These are phyloP conservation scores for Peromyscus leucopus DNA, from an alignment of 2,113 vertebrate genomes.

Conservation along the genomic window DNA sequence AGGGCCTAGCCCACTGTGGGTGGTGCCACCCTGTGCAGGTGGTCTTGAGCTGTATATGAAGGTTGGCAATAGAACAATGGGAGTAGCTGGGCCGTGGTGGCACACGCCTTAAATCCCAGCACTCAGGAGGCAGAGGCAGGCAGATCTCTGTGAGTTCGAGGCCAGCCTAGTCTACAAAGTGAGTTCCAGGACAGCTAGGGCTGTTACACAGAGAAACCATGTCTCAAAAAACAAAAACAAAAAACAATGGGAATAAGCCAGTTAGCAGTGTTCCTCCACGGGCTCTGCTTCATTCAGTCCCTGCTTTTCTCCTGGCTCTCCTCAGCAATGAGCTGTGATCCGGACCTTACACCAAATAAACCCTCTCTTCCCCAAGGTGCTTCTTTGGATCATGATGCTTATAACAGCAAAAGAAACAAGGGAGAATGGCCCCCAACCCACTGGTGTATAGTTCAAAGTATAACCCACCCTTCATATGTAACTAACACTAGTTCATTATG, in stretches of 20 bases:
- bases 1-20: neutral
- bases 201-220: too few relatives aligned
- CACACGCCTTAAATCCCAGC: too few relatives aligned
- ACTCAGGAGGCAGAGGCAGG: too few relatives aligned
- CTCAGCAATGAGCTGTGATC: neutral
- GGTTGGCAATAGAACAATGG: neutral
- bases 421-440: neutral
- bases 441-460: neutral
- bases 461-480: neutral
- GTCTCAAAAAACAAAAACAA: too few relatives aligned
- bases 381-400: neutral
- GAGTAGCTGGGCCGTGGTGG: too few relatives aligned
- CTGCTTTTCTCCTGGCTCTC: neutral
- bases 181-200: too few relatives aligned
- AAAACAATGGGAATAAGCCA: neutral
- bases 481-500: neutral
- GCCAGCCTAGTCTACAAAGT: too few relatives aligned
- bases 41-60: neutral
- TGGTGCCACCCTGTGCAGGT: neutral
- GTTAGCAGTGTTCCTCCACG: neutral
- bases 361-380: neutral
- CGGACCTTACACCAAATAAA: neutral
- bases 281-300: neutral
- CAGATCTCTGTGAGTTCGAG: too few relatives aligned
- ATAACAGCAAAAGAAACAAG: neutral